Conservation (phyloP, 2,888 invertebrate genomes). For the Acanthopleura granulata region DNA sequence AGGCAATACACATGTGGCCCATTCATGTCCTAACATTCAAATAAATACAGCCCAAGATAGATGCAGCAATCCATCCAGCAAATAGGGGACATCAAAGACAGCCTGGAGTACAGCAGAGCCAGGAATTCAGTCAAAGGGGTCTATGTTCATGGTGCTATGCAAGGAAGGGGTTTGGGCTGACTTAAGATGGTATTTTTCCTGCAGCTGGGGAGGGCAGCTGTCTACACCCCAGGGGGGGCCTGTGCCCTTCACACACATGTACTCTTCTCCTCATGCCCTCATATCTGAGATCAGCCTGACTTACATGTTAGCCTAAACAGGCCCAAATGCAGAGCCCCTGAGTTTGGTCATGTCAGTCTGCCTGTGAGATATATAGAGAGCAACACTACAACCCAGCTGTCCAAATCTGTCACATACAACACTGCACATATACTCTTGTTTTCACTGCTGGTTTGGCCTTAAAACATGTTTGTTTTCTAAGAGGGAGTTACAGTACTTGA, state of each 20-base stretch:
- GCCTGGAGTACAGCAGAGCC: too few relatives aligned
- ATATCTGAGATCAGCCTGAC: too few relatives aligned
- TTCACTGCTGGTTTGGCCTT: background rate
- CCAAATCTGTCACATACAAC: background rate
- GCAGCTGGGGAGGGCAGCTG: background rate
- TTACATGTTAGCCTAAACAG: too few relatives aligned
- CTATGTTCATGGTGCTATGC: background rate
- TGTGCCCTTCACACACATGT: too few relatives aligned
- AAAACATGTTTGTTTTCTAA: slow-evolving; percentile 8
- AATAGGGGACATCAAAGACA: too few relatives aligned
- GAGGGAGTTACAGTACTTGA: background rate
- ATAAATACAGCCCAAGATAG: too few relatives aligned
- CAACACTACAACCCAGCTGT: background rate
- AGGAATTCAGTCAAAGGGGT: too few relatives aligned
- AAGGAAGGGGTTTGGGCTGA: background rate
- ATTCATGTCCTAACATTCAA: too few relatives aligned
- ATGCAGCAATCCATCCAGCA: too few relatives aligned
- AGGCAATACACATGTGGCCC: too few relatives aligned
- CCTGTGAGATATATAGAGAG: background rate
- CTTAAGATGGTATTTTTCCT: background rate
- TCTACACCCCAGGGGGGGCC: background rate
- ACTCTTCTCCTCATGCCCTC: too few relatives aligned
- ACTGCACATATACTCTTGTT: background rate
- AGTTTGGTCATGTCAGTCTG: background rate
- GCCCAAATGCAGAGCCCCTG: too few relatives aligned